Evolutionary conservation across 2,888 invertebrate species (phyloP), one percentile per base, ranked within the genome.

Genomic region (Athalia cordata): DNA sequence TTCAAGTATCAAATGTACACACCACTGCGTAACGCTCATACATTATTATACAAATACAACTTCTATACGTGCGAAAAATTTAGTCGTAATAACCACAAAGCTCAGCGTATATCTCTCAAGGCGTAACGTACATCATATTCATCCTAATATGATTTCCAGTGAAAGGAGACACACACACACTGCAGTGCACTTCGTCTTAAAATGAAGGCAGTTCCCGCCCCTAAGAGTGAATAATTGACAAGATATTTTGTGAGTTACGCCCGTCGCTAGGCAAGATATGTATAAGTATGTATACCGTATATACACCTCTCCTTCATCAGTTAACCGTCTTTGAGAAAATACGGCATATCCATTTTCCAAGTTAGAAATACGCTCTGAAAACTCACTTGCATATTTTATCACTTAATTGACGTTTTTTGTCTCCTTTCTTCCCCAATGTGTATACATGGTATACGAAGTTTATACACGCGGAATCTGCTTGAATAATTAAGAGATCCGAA

Each of bases 351-450:
- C 78, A 64, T 75, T 29, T 59, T 61, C 78, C 43, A 55, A 76
- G 76, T 78, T 78, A 47, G 65, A 67, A 76, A 67, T 74, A 74
- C 65, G 59, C 76, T 78, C 67, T 57, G 75, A 61, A 78, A 76
- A 67, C 78, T 66, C 76, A 55, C 65, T 66, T 78, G 78, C 78
- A 78, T 78, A 78, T 78, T 78, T 78, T 57, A 78, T 77, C 75
- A 75, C 57, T 74, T 78, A 78, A 78, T 78, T 76, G 78, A 74
- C 59, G 78, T 76, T 78, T 78, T 75, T 78, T 78, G 66, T 76
- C 43, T 76, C 61, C 78, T 74, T 64, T 62, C 15, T 49, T 55
- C 50, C 29, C 62, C 49, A 61, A 50, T 49, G 5, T 47, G 50
- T 29, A 29, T 29, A 29, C 29, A 29, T 29, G 29, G 29, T 29